phyloP scores from a whole-genome alignment of 1,140 invertebrate species.

The Brachionus koreanus region DNA sequence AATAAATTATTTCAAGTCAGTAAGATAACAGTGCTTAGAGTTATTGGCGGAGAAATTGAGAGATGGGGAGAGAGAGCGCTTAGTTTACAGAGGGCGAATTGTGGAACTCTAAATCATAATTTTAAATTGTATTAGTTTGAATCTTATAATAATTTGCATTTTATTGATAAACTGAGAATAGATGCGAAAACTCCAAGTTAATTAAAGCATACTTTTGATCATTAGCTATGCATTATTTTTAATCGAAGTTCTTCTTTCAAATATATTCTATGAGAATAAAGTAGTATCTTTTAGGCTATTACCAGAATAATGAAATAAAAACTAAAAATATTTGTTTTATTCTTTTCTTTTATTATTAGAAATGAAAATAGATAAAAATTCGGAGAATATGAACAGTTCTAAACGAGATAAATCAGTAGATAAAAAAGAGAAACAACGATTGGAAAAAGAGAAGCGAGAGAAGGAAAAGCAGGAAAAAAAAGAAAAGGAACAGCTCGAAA shows the following conservation, averaged over 20 bases:
- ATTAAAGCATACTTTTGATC: constrained; percentile 3
- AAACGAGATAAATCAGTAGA: constrained; percentile 22
- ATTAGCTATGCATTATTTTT: neutral
- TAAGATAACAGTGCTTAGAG: neutral
- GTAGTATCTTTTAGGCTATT: neutral
- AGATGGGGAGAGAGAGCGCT: neutral
- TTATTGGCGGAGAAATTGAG: neutral
- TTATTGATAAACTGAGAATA: neutral
- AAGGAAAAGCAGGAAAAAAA: constrained; percentile 25
- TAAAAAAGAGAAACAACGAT: constrained; percentile 21
- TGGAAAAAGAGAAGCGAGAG: constrained; percentile 30
- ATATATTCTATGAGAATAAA: neutral
- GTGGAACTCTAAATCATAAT: neutral
- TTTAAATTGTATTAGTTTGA: neutral
- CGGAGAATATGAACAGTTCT: constrained; percentile 4
- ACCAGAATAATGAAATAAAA: neutral
- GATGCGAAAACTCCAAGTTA: neutral
- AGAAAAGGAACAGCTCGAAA: neutral
- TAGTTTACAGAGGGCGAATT: neutral
- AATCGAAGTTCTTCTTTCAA: neutral
- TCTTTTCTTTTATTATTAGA: neutral
- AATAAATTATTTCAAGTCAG: constrained; percentile 20
- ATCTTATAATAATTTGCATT: constrained; percentile 4
- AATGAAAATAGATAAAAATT: constrained; percentile 33
- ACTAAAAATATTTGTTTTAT: neutral